phyloP scores from a whole-genome alignment of 2,888 invertebrate genomes.

The Epistrophe grossulariae region DNA sequence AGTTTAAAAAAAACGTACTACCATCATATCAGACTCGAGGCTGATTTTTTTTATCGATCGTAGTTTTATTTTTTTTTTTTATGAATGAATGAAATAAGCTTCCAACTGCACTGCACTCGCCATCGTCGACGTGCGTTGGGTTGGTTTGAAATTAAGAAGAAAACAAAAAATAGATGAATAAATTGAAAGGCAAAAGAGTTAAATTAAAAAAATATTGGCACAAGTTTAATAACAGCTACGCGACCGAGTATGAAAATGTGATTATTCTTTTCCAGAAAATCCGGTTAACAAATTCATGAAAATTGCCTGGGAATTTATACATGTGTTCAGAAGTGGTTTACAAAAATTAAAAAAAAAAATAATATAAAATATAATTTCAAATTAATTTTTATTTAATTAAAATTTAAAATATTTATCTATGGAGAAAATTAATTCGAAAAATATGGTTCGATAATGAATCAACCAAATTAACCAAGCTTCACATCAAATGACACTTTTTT shows the following conservation, averaged over 20 bases:
- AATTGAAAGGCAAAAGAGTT: constrained; percentile 17
- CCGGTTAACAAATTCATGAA: neutral
- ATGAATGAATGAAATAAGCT: neutral
- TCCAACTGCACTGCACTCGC: neutral
- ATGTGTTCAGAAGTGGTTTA: neutral
- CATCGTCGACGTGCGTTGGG: no score
- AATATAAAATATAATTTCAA: no score
- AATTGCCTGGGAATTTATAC: neutral
- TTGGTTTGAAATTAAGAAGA: neutral
- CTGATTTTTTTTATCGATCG: constrained; percentile 4
- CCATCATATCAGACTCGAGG: neutral
- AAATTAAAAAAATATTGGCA: constrained; percentile 18
- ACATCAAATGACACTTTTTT: no score
- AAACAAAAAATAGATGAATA: neutral
- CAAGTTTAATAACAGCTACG: constrained; percentile 9
- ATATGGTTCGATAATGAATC: no score
- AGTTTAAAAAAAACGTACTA: constrained; percentile 11
- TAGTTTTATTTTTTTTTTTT: neutral
- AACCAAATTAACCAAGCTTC: no score
- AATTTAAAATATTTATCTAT: no score
- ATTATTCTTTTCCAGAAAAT: neutral
- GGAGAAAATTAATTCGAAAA: no score
- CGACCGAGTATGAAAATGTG: neutral
- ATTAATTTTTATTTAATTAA: no score
- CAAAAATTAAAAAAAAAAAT: neutral